Base-by-base conservation (phyloP, 2,113 vertebrate genomes). In the Chionodraco myersi region DNA sequence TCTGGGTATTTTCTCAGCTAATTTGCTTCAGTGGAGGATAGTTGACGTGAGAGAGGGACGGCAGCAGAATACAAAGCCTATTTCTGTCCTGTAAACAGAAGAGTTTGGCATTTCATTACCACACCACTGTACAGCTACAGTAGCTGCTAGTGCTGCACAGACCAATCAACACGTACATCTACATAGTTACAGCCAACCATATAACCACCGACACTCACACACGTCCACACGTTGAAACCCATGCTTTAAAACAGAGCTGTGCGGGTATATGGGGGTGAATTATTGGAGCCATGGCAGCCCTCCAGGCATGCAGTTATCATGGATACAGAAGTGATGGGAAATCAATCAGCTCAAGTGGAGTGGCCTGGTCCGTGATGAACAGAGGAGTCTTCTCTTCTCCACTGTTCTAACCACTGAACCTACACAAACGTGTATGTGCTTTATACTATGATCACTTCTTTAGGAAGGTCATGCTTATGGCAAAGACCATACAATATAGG, bases 331-430 rank as follows among this genome's bases (percentile, higher is more conserved):
- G 84, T 92, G 91, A 94, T 94, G 91, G 84, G 84, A 93, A 94
- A 94, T 93, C 91, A 93, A 93, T 94, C 92, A 88, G 89, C 86
- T 89, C 77, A 92, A 94, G 92, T 92, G 89, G 88, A 92, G 79
- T 83, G 90, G 74, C 83, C 86, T 81, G 86, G 79, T 58, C 77
- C 61, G 68, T 72, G 49, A 72, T 73, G 79, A 75, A 48, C 68
- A 74, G 82, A 79, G 48, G 76, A 88, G 78, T 66, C 85, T 80
- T 78, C 71, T 87, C 79, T 82, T 75, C 63, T 82, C 52, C 77
- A 6, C 3, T 8, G 16, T 34, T 63, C 60, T 23, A 60, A 59
- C 52, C 75, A 21, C 7, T 67, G 36, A 77, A 72, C 60, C 23
- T 14, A 56, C 36, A 41, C 7, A 41, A 41, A 41, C 7, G 7